Conservation (phyloP, 2,888 invertebrate species). For the Drosophila algonquin region DNA sequence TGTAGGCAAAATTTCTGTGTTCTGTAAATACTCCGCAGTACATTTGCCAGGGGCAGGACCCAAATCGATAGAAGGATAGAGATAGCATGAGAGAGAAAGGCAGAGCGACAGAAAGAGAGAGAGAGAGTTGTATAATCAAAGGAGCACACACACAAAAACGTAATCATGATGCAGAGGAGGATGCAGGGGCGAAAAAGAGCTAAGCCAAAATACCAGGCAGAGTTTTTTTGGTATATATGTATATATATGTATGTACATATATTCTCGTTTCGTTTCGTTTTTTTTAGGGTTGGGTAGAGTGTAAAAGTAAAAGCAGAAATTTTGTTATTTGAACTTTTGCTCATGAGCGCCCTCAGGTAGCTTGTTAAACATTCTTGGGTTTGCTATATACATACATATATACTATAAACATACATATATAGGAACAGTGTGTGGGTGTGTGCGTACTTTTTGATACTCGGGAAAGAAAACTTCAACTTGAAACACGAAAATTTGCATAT, state of each 20-base stretch:
- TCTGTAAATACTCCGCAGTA: conserved; percentile 23
- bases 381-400: conserved; percentile 19
- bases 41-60: conserved; percentile 29
- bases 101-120: conserved; percentile 1
- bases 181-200: neutral
- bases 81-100: neutral
- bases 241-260: neutral
- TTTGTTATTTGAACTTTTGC: conserved; percentile 77
- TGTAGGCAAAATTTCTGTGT: conserved; percentile 10
- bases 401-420: neutral
- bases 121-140: conserved; percentile 56
- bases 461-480: conserved; percentile 65
- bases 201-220: conserved; percentile 38
- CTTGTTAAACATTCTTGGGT: conserved; percentile 78
- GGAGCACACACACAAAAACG: conserved; percentile 14
- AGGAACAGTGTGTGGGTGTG: neutral
- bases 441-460: conserved; percentile 3
- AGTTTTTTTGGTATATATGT: conserved; percentile 26
- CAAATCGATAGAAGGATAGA: neutral
- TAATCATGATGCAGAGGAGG: conserved; percentile 8
- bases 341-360: conserved; percentile 64
- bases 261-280: too few species aligned
- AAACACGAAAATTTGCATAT: conserved; percentile 77
- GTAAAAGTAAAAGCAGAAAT: conserved; percentile 63
- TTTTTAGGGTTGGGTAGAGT: conserved; percentile 3